phyloP scores from a whole-genome alignment of 2,888 invertebrate species.

The Apoderus coryli region DNA sequence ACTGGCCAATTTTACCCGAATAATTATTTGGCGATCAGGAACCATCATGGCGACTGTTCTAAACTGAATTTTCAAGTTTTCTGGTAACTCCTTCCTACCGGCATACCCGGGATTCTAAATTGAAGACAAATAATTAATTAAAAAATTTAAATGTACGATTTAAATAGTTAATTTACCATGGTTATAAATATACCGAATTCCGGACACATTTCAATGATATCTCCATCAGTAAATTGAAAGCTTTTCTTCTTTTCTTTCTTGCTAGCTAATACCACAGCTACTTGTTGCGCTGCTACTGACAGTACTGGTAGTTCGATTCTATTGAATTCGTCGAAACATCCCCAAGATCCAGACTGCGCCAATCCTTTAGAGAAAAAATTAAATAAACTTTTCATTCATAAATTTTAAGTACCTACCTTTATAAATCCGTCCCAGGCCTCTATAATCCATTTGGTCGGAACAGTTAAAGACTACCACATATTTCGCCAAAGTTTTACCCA shows the following conservation, averaged over 20 bases:
- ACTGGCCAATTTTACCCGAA: constrained; percentile 87
- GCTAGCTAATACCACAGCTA: constrained; percentile 81
- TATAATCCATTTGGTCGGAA: constrained; percentile 97
- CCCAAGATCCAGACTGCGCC: constrained; percentile 94
- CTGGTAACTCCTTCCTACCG: constrained; percentile 89
- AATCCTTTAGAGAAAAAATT: too few species aligned
- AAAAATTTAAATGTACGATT: too few species aligned
- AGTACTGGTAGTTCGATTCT: constrained; percentile 86
- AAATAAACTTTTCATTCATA: too few species aligned
- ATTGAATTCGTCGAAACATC: constrained; percentile 97
- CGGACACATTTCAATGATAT: constrained; percentile 79
- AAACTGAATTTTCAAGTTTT: constrained; percentile 95
- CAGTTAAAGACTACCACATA: constrained; percentile 96
- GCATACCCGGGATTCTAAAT: constrained; percentile 98
- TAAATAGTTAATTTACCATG: constrained; percentile 55
- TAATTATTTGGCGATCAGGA: constrained; percentile 93
- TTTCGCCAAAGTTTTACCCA: constrained; percentile 94
- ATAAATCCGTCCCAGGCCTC: constrained; percentile 88
- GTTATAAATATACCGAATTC: constrained; percentile 97
- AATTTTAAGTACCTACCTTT: constrained; percentile 45
- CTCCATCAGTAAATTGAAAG: constrained; percentile 91
- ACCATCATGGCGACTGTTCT: constrained; percentile 99
- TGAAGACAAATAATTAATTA: constrained; percentile 35
- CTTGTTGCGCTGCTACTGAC: constrained; percentile 93
- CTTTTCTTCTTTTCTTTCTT: constrained; percentile 86